phyloP scores from a whole-genome alignment of 2,888 invertebrate genomes.

The Euplagia quadripunctaria region DNA sequence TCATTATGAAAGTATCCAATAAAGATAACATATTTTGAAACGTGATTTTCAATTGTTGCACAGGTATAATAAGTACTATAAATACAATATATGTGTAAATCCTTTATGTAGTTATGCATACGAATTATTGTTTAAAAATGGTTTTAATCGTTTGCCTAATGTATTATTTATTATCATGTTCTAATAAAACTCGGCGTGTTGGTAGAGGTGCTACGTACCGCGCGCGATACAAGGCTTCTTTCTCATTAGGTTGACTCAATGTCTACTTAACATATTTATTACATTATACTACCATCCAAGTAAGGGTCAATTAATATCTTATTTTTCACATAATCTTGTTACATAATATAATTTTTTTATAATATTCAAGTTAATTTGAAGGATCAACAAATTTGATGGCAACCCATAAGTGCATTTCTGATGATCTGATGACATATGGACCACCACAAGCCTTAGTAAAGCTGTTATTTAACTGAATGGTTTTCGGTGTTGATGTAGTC shows the following conservation, averaged over 20 bases:
- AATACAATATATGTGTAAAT: too few relatives aligned
- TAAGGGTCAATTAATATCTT: background rate
- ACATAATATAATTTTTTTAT: background rate
- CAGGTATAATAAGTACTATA: conserved; percentile 15
- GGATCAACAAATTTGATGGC: conserved; percentile 24
- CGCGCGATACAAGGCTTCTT: conserved; percentile 17
- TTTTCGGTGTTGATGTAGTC: conserved; percentile 29
- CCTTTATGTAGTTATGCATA: conserved; percentile 35
- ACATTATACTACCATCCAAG: background rate
- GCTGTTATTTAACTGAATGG: conserved; percentile 13
- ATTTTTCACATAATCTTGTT: background rate
- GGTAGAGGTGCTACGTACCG: conserved; percentile 13
- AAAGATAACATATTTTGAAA: conserved; percentile 61
- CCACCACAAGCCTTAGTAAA: background rate
- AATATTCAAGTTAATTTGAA: conserved; percentile 9
- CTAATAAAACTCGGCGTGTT: conserved; percentile 58
- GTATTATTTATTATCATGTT: conserved; percentile 30
- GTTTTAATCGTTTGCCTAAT: conserved; percentile 29
- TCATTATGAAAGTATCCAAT: conserved; percentile 67
- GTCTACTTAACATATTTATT: background rate
- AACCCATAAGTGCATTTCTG: conserved; percentile 49
- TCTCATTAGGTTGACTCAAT: conserved; percentile 11
- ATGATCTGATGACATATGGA: conserved; percentile 20
- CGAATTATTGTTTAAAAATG: conserved; percentile 22
- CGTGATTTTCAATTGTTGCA: conserved; percentile 18